phyloP scores from a whole-genome alignment of 2,113 vertebrate genomes.

The Gadus macrocephalus region DNA sequence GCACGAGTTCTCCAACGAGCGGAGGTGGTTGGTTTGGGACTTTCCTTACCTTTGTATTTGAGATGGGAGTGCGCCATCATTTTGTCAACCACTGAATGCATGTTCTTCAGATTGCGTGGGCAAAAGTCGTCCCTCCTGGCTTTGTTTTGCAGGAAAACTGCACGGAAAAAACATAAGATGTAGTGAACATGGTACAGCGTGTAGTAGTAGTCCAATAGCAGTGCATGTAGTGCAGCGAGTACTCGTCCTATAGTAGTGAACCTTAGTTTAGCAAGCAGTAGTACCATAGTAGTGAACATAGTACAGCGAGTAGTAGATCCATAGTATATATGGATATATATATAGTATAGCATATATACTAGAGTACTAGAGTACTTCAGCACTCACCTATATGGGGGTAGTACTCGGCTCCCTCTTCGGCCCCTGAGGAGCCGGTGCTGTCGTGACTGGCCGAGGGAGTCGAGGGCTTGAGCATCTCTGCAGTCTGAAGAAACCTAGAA shows the following conservation, averaged over 20 bases:
- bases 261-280: too few relatives aligned
- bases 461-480: constrained; percentile 91
- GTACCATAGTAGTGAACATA: too few relatives aligned
- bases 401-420: constrained; percentile 83
- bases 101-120: constrained; percentile 82
- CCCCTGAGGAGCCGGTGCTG: constrained; percentile 76
- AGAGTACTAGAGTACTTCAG: background rate
- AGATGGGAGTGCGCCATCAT: constrained; percentile 89
- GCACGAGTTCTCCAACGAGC: background rate
- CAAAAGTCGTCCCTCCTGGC: constrained; percentile 85
- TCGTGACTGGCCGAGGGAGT: constrained; percentile 86
- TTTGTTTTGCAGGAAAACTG: constrained; percentile 90
- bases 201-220: too few relatives aligned
- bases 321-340: too few relatives aligned
- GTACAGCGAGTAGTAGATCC: too few relatives aligned
- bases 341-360: too few relatives aligned
- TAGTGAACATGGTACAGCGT: too few relatives aligned
- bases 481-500: constrained; percentile 85
- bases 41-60: constrained; percentile 80
- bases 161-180: background rate
- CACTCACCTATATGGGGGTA: constrained; percentile 71
- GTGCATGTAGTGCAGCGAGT: too few relatives aligned
- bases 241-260: too few relatives aligned
- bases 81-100: constrained; percentile 83
- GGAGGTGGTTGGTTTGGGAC: background rate